A percentile compares a stretch with the other conserved stretches of the same genome.
Conservation (phyloP, 2,888 invertebrate genomes). For the Drosophila fungiperda region DNA sequence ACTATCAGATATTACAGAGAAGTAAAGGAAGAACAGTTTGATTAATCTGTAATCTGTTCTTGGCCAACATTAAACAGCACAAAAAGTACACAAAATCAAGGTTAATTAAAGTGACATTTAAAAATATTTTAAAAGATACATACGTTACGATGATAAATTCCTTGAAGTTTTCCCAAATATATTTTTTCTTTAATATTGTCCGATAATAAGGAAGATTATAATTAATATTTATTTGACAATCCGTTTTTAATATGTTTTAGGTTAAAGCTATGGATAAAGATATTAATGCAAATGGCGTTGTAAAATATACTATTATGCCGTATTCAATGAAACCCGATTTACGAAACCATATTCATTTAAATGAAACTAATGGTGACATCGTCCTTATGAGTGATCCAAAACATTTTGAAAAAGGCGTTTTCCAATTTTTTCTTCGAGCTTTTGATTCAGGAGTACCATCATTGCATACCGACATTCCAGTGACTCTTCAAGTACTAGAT, state of each 20-base stretch:
- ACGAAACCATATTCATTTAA: constrained; percentile 90
- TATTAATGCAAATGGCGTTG: constrained; percentile 89
- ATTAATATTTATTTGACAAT: neutral
- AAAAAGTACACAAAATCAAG: neutral
- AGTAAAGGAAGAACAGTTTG: neutral
- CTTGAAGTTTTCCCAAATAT: neutral
- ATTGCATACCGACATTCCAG: constrained; percentile 92
- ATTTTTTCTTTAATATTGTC: neutral
- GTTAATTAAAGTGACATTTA: neutral
- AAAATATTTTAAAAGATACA: neutral
- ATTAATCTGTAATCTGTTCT: neutral
- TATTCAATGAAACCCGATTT: constrained; percentile 88
- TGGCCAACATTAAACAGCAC: neutral
- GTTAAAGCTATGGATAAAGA: constrained; percentile 92
- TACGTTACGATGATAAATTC: neutral
- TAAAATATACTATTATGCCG: constrained; percentile 91
- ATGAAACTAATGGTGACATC: constrained; percentile 85
- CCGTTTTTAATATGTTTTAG: constrained; percentile 76
- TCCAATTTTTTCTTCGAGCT: constrained; percentile 96
- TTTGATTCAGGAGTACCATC: constrained; percentile 91
- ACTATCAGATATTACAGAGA: too few species aligned
- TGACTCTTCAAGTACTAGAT: constrained; percentile 92
- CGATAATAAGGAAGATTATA: neutral
- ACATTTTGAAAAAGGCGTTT: constrained; percentile 88
- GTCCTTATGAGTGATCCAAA: constrained; percentile 26